phyloP scores from a whole-genome alignment of 2,888 invertebrate genomes.

The Perithous albicinctus region DNA sequence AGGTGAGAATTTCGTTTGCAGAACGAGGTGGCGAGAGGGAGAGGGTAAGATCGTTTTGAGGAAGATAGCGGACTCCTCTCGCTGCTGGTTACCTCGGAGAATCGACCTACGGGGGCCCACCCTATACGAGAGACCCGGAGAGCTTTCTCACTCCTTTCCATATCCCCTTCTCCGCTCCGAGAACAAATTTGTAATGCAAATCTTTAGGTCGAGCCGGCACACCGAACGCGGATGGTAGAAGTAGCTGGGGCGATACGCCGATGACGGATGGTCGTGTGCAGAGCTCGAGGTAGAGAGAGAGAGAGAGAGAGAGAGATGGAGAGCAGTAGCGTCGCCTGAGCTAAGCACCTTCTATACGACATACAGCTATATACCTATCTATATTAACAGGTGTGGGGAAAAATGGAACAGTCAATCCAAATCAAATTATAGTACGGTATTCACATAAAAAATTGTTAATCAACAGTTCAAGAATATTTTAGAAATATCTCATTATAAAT shows the following conservation, averaged over 20 bases:
- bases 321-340: constrained; percentile 31
- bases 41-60: constrained; percentile 14
- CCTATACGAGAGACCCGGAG: constrained; percentile 40
- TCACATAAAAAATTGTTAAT: too few species aligned
- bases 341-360: neutral
- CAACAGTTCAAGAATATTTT: too few species aligned
- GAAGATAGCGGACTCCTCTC: constrained; percentile 31
- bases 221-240: constrained; percentile 61
- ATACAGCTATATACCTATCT: neutral
- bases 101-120: constrained; percentile 39
- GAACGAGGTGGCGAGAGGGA: constrained; percentile 10
- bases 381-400: neutral
- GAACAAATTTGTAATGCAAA: constrained; percentile 82
- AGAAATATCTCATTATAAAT: too few species aligned
- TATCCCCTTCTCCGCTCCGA: constrained; percentile 70
- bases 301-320: too few species aligned
- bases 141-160: constrained; percentile 18
- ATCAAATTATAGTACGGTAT: constrained; percentile 4
- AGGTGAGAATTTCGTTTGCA: constrained; percentile 15
- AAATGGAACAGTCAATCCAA: neutral
- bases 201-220: constrained; percentile 73
- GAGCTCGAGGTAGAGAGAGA: too few species aligned
- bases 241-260: constrained; percentile 67
- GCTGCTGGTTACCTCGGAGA: constrained; percentile 37
- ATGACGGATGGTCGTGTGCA: constrained; percentile 69